These are phyloP conservation scores for Drosophila mayaguana DNA, from an alignment of 2,888 invertebrate species.

Conservation along the genomic window DNA sequence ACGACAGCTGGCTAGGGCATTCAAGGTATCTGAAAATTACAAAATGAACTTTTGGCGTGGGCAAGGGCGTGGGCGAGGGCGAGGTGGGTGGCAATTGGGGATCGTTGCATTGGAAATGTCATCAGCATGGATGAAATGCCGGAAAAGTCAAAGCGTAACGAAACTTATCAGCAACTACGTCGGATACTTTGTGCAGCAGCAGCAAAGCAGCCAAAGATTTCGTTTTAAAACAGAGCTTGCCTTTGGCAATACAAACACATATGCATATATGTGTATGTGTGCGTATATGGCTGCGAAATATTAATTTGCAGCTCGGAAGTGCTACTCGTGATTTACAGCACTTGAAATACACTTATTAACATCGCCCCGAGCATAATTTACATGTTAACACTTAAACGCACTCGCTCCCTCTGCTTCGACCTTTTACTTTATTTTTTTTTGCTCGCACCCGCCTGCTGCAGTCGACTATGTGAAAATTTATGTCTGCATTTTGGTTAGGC, in stretches of 20 bases:
- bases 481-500: slow-evolving; percentile 59
- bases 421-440: slow-evolving; percentile 46
- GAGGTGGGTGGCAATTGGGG: neutral
- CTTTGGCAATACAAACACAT: neutral
- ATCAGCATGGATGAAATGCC: slow-evolving; percentile 81
- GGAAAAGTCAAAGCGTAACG: slow-evolving; percentile 82
- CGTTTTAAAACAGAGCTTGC: slow-evolving; percentile 19
- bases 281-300: slow-evolving; percentile 6
- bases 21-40: slow-evolving; percentile 73
- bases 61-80: neutral
- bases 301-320: slow-evolving; percentile 53
- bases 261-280: neutral
- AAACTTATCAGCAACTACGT: slow-evolving; percentile 82
- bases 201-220: slow-evolving; percentile 36
- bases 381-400: slow-evolving; percentile 84
- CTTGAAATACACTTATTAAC: slow-evolving; percentile 76
- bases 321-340: slow-evolving; percentile 69
- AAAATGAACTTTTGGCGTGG: slow-evolving; percentile 69
- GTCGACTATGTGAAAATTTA: slow-evolving; percentile 66
- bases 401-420: slow-evolving; percentile 57
- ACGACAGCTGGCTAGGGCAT: slow-evolving; percentile 67
- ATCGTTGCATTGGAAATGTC: slow-evolving; percentile 72
- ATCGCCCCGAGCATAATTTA: slow-evolving; percentile 78
- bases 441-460: slow-evolving; percentile 33
- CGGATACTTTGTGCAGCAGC: slow-evolving; percentile 59